phyloP scores from a whole-genome alignment of 2,797 vertebrate species.

The Cuniculus paca region DNA sequence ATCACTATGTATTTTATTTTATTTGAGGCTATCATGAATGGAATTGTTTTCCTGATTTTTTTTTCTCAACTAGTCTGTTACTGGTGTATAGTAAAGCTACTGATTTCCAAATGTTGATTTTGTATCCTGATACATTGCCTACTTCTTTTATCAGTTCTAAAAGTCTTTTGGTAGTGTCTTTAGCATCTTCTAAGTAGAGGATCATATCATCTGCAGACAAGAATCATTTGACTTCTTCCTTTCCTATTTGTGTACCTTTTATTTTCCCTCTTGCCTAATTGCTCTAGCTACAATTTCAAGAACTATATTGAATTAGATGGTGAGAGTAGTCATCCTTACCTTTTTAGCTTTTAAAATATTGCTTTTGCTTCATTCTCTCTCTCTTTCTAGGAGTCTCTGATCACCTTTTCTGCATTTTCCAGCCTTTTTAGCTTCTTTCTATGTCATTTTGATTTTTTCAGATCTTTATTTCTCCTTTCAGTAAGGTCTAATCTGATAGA shows the following conservation, averaged over 20 bases:
- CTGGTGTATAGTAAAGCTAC: not conserved
- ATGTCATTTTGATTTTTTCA: not conserved
- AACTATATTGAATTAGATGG: not conserved
- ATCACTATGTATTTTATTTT: not conserved
- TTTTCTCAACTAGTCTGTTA: not conserved
- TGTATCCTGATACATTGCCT: not conserved
- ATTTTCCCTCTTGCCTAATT: not conserved
- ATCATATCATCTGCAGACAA: not conserved
- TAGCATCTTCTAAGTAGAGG: not conserved
- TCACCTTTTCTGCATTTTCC: not conserved
- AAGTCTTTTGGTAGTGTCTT: not conserved
- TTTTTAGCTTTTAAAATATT: not conserved
- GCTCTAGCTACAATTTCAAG: not conserved
- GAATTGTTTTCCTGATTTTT: not conserved
- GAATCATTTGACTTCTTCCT: not conserved
- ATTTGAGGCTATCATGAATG: not conserved
- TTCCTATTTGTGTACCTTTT: not conserved
- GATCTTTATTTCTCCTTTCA: slow-evolving; percentile 2
- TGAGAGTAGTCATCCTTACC: not conserved
- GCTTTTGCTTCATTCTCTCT: not conserved
- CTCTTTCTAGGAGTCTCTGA: not conserved
- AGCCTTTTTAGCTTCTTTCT: not conserved
- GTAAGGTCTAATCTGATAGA: slow-evolving; percentile 4
- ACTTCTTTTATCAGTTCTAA: not conserved
- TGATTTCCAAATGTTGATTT: not conserved